A percentile compares a stretch with the other conserved stretches of the same genome.
phyloP scores from a whole-genome alignment of 2,113 vertebrate species.

The Phaethon lepturus region DNA sequence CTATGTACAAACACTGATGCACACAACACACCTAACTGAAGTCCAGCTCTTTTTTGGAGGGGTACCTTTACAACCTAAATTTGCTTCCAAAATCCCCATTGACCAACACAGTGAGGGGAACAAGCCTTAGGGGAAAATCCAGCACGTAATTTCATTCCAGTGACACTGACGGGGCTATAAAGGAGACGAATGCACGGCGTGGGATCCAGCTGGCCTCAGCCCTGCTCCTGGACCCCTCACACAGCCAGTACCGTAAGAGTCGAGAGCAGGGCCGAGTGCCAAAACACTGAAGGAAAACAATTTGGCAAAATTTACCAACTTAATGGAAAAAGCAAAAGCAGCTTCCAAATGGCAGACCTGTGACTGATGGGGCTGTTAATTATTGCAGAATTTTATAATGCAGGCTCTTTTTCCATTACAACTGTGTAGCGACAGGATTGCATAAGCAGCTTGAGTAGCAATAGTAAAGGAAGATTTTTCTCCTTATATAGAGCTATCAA shows the following conservation, averaged over 20 bases:
- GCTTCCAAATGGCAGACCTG: conserved; percentile 60
- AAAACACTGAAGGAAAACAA: conserved; percentile 55
- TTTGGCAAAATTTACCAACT: conserved; percentile 62
- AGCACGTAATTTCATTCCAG: conserved; percentile 33
- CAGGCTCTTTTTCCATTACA: conserved; percentile 49
- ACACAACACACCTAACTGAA: background rate
- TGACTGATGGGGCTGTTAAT: conserved; percentile 58
- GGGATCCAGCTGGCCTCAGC: conserved; percentile 57
- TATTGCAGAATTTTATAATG: conserved; percentile 18
- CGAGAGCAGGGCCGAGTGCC: background rate
- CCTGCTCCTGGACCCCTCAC: conserved; percentile 1
- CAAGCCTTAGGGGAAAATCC: conserved; percentile 1
- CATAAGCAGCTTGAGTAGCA: background rate
- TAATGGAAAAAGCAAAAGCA: conserved; percentile 71
- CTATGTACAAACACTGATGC: background rate
- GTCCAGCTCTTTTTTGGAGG: background rate
- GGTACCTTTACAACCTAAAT: background rate
- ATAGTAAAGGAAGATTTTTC: background rate
- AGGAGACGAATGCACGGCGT: background rate
- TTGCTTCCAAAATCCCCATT: background rate
- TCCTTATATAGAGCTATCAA: conserved; percentile 42
- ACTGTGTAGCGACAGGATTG: background rate
- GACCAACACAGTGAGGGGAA: background rate
- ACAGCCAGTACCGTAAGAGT: background rate
- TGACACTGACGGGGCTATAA: background rate